Evolutionary conservation across 2,888 invertebrate genomes (phyloP).

Genomic region (Synanthedon andrenaeformis): DNA sequence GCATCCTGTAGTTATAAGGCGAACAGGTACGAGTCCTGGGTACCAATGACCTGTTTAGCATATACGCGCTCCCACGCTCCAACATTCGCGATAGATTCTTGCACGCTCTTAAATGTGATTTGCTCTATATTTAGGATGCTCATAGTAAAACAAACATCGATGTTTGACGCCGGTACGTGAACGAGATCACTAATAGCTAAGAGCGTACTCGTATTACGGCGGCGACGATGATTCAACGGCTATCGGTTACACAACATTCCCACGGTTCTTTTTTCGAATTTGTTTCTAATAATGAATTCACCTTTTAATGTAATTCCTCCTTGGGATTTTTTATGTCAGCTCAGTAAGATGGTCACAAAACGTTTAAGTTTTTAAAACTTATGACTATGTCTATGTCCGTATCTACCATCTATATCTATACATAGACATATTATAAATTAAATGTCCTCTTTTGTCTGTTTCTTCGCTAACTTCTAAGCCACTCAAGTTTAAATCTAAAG

Average conservation of each 20-base stretch:
- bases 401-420: no score
- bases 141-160: constrained; percentile 60
- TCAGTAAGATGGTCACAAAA: no score
- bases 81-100: constrained; percentile 60
- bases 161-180: constrained; percentile 43
- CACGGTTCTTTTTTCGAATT: constrained; percentile 25
- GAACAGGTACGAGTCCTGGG: constrained; percentile 46
- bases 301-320: neutral
- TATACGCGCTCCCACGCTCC: constrained; percentile 61
- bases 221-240: constrained; percentile 12
- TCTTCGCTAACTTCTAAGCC: no score
- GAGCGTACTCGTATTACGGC: constrained; percentile 8
- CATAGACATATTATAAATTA: no score
- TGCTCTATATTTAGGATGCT: constrained; percentile 69
- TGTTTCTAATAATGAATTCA: neutral
- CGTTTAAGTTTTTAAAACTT: no score
- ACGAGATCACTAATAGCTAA: constrained; percentile 20
- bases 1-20: constrained; percentile 36
- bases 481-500: no score
- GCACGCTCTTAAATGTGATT: constrained; percentile 63
- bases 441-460: no score
- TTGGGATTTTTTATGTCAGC: no score
- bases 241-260: constrained; percentile 30
- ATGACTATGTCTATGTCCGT: no score
- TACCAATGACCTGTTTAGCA: constrained; percentile 69